Percentiles rank a stretch among this genome's conserved stretches.
These are phyloP conservation scores for Chaetophractus vellerosus DNA, from an alignment of 2,797 vertebrate species.

Conservation along the genomic window DNA sequence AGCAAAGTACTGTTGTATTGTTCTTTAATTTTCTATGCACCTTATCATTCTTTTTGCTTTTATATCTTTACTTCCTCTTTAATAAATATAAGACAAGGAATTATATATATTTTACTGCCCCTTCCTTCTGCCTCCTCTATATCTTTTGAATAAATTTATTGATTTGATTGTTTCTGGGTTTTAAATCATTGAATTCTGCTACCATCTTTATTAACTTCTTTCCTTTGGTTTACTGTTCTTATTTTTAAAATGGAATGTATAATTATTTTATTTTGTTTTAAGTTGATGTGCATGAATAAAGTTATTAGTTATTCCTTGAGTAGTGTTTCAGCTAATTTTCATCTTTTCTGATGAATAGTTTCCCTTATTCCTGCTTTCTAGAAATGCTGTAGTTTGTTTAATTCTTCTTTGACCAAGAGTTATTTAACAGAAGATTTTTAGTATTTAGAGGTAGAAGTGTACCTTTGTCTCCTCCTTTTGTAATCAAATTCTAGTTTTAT, in stretches of 20 bases:
- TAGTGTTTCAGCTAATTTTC: not conserved
- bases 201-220: not conserved
- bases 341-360: not conserved
- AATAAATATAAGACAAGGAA: not conserved
- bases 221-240: not conserved
- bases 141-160: not conserved
- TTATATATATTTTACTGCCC: not conserved
- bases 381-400: constrained; percentile 2
- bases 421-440: not conserved
- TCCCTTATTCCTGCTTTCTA: not conserved
- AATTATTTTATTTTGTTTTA: constrained; percentile 7
- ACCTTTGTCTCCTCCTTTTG: not conserved
- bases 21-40: not conserved
- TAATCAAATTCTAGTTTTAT: not conserved
- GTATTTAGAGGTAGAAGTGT: not conserved
- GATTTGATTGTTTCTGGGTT: not conserved
- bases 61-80: not conserved
- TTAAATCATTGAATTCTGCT: not conserved
- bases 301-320: constrained; percentile 2
- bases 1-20: not conserved
- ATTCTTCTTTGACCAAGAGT: not conserved
- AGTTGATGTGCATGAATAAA: not conserved
- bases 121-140: not conserved
- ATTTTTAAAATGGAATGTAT: not conserved
- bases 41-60: not conserved